Evolutionary conservation across 2,888 invertebrate species (phyloP), one percentile per base, ranked within the genome.

Genomic region (Drosophila testacea): DNA sequence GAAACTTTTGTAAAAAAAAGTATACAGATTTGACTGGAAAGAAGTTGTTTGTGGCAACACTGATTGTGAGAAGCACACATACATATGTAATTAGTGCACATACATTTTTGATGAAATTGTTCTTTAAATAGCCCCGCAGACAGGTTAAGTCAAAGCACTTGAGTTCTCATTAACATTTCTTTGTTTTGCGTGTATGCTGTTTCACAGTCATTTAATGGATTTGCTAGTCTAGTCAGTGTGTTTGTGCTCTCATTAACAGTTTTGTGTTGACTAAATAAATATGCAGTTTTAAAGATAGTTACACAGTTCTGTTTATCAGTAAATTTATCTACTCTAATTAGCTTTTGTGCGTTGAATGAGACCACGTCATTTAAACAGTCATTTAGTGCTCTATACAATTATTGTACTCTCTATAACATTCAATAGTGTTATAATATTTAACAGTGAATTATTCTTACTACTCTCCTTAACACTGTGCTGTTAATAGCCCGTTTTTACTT

Each of bases 141-240:
- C 54, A 28, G 44, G 30, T 55, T n/a, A 50, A 67, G 46, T 51
- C 36, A 54, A 57, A 62, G 48, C 22, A 34, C 6, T 46, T 51
- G 27, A 9, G n/a, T 6, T 34, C 30, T 54, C 10, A 28, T 47
- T 41, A 55, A 51, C 42, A 70, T 48, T 36, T 36, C 47, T 34
- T 30, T 57, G 50, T 39, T 51, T 16, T 38, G 22, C 6, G 55
- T 42, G 55, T 44, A 11, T 22, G 34, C 50, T 22, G 50, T 36
- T 47, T 48, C 28, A 54, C 30, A 54, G 41, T 32, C 11, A 22
- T 55, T 55, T 27, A n/a, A 44, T 44, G 28, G 38, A 36, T 11
- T 11, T 7, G 13, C 32, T 30, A 4, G 10, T 38, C 27, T 27
- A 11, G 10, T 34, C 38, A 13, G 3, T 11, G 16, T 41, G 5